Conservation (phyloP, 2,113 vertebrate species). For the Tympanuchus pallidicinctus region DNA sequence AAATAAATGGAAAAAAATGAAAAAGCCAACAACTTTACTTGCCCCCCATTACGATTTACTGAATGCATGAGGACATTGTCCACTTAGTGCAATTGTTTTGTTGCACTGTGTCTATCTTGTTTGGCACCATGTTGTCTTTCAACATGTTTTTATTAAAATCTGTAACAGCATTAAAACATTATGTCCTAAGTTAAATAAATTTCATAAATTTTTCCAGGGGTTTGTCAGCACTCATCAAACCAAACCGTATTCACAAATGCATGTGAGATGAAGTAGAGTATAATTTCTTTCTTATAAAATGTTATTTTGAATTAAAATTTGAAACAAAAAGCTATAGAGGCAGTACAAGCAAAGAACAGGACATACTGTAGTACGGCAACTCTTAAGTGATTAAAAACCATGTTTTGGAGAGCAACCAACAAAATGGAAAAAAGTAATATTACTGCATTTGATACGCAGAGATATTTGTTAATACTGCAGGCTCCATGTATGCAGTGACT, state of each 20-base stretch:
- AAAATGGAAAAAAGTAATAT: background rate
- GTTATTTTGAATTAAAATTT: background rate
- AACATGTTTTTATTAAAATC: background rate
- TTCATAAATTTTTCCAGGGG: background rate
- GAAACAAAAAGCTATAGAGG: background rate
- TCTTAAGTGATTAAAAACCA: background rate
- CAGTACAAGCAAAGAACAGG: background rate
- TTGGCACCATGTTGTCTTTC: background rate
- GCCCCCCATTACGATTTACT: background rate
- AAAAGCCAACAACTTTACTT: fast-evolving
- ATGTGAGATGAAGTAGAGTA: background rate
- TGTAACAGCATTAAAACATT: no score
- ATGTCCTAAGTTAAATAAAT: background rate
- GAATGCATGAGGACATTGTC: background rate
- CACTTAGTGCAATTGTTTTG: background rate
- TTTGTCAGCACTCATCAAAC: background rate
- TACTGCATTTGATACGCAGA: background rate
- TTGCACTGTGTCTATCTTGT: background rate
- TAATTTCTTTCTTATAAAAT: background rate
- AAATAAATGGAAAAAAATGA: background rate
- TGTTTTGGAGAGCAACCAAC: background rate
- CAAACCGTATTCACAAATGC: background rate
- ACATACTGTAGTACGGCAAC: background rate
- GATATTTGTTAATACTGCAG: background rate
- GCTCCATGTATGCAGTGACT: background rate